Evolutionary conservation across 2,113 vertebrate genomes (phyloP).

Genomic region (Addax nasomaculatus): DNA sequence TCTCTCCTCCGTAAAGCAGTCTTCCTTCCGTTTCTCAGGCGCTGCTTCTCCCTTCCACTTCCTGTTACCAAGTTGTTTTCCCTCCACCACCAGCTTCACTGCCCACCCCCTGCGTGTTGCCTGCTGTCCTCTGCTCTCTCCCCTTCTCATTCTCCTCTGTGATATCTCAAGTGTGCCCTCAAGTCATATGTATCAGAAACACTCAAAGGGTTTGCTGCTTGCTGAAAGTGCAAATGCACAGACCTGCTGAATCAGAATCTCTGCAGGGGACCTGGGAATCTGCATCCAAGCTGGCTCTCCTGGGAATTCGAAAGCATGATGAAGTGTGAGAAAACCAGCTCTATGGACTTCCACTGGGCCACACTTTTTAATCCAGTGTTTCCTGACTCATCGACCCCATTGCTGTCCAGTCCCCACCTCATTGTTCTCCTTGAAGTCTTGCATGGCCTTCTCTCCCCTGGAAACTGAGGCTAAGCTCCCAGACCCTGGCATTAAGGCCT

Average conservation of each 20-base stretch:
- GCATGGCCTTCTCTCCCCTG: not conserved
- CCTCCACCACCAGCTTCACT: too few relatives aligned
- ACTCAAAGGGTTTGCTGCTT: not conserved
- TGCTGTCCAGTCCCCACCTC: not conserved
- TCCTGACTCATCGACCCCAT: not conserved
- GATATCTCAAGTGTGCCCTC: not conserved
- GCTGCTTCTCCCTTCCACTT: not conserved
- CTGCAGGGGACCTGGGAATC: too few relatives aligned
- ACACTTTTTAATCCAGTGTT: not conserved
- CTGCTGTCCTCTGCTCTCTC: not conserved
- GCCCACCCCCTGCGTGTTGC: accelerated
- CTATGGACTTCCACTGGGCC: not conserved
- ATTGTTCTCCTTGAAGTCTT: not conserved
- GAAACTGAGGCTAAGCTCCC: not conserved
- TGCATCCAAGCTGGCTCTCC: not conserved
- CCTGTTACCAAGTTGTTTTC: not conserved
- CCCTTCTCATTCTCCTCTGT: not conserved
- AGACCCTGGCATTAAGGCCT: not conserved
- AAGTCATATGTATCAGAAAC: not conserved
- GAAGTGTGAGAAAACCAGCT: not conserved
- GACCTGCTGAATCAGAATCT: not conserved
- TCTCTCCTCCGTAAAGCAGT: not conserved
- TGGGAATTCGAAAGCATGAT: not conserved
- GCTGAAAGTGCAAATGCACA: not conserved
- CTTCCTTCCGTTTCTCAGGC: not conserved